These are phyloP conservation scores for Anagrus nilaparvatae DNA, from an alignment of 1,140 invertebrate species.

Conservation along the genomic window DNA sequence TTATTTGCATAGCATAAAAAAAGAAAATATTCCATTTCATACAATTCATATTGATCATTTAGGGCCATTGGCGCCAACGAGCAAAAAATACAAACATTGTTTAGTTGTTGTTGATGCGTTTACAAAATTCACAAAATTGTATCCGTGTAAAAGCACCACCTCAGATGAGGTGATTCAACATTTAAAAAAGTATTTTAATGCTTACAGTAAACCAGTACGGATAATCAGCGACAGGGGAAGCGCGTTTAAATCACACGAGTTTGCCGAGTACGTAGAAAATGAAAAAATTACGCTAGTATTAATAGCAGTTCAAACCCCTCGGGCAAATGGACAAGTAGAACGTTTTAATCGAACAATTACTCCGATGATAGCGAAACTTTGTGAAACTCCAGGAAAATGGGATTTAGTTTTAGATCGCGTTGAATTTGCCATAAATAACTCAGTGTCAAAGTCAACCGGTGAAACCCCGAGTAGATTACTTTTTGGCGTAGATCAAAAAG, in stretches of 20 bases:
- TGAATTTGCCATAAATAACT: slow-evolving; percentile 17
- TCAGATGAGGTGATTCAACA: background rate
- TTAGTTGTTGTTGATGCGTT: slow-evolving; percentile 5
- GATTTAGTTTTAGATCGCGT: slow-evolving; percentile 7
- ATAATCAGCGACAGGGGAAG: slow-evolving; percentile 16
- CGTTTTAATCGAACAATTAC: slow-evolving; percentile 23
- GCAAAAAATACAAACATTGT: background rate
- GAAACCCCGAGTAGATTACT: slow-evolving; percentile 10
- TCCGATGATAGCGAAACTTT: slow-evolving; percentile 20
- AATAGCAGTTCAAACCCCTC: slow-evolving; percentile 19
- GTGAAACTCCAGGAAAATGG: slow-evolving; percentile 13
- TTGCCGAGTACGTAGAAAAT: slow-evolving; percentile 8
- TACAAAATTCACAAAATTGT: slow-evolving; percentile 8
- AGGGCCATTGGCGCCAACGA: slow-evolving; percentile 2
- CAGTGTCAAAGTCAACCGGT: slow-evolving; percentile 10
- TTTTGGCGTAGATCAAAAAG: slow-evolving; percentile 13
- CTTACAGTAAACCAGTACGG: slow-evolving; percentile 7
- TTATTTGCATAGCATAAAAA: slow-evolving; percentile 1
- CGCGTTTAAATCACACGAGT: slow-evolving; percentile 11
- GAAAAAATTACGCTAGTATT: slow-evolving; percentile 12
- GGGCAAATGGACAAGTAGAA: slow-evolving; percentile 29
- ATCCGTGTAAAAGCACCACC: slow-evolving; percentile 4
- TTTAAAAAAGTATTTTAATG: background rate
- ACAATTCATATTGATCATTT: slow-evolving; percentile 3
- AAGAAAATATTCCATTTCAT: background rate